Evolutionary conservation across 1,140 invertebrate species (phyloP).

Genomic region (Anoplophora glabripennis): DNA sequence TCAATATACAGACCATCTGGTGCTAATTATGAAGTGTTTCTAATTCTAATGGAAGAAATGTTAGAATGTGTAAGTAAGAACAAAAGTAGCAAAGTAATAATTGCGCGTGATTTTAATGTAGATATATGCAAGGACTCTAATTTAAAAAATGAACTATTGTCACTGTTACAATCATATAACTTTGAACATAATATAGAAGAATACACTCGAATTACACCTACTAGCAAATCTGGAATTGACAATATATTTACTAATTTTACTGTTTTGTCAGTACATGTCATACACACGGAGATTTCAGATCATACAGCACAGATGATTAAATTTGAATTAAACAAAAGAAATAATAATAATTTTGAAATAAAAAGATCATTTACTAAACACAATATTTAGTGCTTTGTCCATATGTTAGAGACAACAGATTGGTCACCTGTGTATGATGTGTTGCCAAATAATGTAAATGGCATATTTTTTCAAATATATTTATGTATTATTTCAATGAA

Average conservation of each 20-base stretch:
- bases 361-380: neutral
- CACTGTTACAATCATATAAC: neutral
- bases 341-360: neutral
- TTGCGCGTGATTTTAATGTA: slow-evolving; percentile 14
- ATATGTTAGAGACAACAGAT: neutral
- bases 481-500: slow-evolving; percentile 3
- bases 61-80: neutral
- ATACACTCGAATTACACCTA: slow-evolving; percentile 3
- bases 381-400: neutral
- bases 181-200: neutral
- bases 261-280: neutral
- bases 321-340: neutral
- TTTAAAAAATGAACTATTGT: neutral
- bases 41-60: slow-evolving; percentile 2
- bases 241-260: slow-evolving; percentile 8
- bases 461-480: slow-evolving; percentile 3
- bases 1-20: slow-evolving; percentile 3
- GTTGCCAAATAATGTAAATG: neutral
- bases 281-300: slow-evolving; percentile 7
- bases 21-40: neutral
- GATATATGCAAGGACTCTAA: slow-evolving; percentile 1
- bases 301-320: slow-evolving; percentile 6
- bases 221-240: slow-evolving; percentile 3
- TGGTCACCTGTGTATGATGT: slow-evolving; percentile 5
- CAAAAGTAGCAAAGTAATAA: slow-evolving; percentile 1